Base-by-base conservation (phyloP, 2,113 vertebrate genomes). In the Lagopus muta region DNA sequence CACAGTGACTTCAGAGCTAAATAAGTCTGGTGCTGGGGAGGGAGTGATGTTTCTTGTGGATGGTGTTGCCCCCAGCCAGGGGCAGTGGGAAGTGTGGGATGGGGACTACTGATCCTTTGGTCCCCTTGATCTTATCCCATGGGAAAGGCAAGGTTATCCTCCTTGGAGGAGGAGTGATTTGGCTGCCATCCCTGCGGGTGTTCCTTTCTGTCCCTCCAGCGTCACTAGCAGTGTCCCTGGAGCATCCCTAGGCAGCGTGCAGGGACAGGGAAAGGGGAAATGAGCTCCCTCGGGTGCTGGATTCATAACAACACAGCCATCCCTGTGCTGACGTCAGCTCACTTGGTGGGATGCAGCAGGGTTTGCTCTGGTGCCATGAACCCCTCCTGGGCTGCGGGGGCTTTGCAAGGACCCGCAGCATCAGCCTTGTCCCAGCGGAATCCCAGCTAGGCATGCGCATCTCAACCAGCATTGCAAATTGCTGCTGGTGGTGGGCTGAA, bases 201-300 rank as follows among this genome's bases (percentile, higher is more conserved):
- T 86, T 86, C 81, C 91, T 96, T 97, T 88, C 95, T 24, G 36
- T 94, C 91, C 85, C 94, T 95, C 60, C 95, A 92, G 90, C 22
- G 22, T 98, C 97, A 97, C 85, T 40, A 42, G 79, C 47, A 40
- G 32, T 57, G 64, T 92, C 96, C 90, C 89, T 6, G 42, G 94
- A 91, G 95, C 91, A 34, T 92, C 94, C 94, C 93, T 55, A 1
- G 0, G 55, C 82, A 61, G 67, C 1, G 2, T 5, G 3, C 13
- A 69, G 71, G 65, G n/a, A 60, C 21, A 50, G 52, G 45, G 34
- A 6, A 34, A 79, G 18, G 30, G 66, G n/a, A 93, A 85, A 89
- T 42, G 69, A 85, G 84, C 62, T 94, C 91, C 78, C 89, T 84
- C 69, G 50, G 80, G 94, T n/a, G 74, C 0, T 1, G 75, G 62